A percentile compares a stretch with the other conserved stretches of the same genome.
Evolutionary conservation across 2,113 vertebrate genomes (phyloP).

Genomic region (Rallus limicola): DNA sequence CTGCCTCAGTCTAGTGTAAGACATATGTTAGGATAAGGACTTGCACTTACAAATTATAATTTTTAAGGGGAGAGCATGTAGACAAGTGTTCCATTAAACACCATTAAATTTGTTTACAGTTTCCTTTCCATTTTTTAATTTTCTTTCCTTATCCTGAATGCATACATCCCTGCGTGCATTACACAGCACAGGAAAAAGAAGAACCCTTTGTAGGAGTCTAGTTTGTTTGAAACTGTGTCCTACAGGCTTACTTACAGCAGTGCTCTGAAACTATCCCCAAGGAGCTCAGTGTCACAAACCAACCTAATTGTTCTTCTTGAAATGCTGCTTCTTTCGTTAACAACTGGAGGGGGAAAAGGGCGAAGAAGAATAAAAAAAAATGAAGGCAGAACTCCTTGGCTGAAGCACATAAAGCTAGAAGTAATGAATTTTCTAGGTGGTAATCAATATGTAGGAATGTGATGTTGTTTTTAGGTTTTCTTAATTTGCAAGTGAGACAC

Average conservation of each 20-base stretch:
- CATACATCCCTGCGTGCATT: background rate
- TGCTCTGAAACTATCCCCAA: conserved; percentile 57
- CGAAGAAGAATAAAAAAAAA: background rate
- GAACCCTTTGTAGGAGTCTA: conserved; percentile 16
- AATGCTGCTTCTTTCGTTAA: conserved; percentile 45
- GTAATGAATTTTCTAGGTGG: conserved; percentile 53
- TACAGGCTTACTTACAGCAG: conserved; percentile 59
- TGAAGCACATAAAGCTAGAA: conserved; percentile 43
- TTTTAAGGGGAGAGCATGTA: background rate
- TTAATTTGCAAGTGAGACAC: conserved; percentile 60
- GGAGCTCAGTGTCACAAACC: conserved; percentile 47
- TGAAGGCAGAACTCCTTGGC: conserved; percentile 26
- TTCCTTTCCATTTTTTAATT: conserved; percentile 3
- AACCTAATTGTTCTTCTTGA: conserved; percentile 66
- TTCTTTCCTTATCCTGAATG: background rate
- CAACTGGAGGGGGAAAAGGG: conserved; percentile 3
- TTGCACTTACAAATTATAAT: background rate
- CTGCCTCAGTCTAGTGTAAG: background rate
- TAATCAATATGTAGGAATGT: conserved; percentile 64
- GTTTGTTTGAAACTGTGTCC: conserved; percentile 69
- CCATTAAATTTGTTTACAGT: background rate
- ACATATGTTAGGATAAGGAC: background rate
- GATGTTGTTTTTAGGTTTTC: conserved; percentile 56
- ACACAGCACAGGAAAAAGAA: background rate
- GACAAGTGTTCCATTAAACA: background rate